A percentile compares a stretch with the other conserved stretches of the same genome.
Conservation (phyloP, 1,140 invertebrate genomes). For the Sipha flava region DNA sequence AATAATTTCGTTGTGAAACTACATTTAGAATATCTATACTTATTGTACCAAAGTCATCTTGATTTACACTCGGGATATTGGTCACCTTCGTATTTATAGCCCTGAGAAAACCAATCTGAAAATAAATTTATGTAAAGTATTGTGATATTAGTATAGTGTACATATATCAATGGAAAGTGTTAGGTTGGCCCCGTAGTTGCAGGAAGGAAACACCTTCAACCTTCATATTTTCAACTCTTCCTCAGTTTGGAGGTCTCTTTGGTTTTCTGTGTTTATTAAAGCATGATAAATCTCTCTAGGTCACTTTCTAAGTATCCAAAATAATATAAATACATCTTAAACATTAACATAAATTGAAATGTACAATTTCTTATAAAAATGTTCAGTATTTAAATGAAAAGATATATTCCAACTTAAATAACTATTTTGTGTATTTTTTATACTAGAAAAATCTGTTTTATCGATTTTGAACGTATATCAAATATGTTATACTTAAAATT, state of each 20-base stretch:
- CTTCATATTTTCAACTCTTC: constrained; percentile 30
- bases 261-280: constrained; percentile 12
- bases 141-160: neutral
- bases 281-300: constrained; percentile 7
- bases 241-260: constrained; percentile 19
- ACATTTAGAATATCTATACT: neutral
- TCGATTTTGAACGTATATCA: neutral
- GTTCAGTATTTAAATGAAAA: neutral
- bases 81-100: neutral
- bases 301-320: constrained; percentile 7
- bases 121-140: neutral
- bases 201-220: constrained; percentile 30
- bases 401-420: neutral
- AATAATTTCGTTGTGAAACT: too few relatives aligned
- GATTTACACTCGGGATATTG: neutral
- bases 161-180: constrained; percentile 19
- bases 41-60: neutral
- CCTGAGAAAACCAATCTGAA: constrained; percentile 19
- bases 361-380: neutral
- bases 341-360: neutral
- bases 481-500: neutral
- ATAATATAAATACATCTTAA: neutral
- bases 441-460: neutral
- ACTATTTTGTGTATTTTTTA: neutral
- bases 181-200: constrained; percentile 8